Evolutionary conservation across 1,140 invertebrate genomes (phyloP).

Genomic region (Panonychus citri): DNA sequence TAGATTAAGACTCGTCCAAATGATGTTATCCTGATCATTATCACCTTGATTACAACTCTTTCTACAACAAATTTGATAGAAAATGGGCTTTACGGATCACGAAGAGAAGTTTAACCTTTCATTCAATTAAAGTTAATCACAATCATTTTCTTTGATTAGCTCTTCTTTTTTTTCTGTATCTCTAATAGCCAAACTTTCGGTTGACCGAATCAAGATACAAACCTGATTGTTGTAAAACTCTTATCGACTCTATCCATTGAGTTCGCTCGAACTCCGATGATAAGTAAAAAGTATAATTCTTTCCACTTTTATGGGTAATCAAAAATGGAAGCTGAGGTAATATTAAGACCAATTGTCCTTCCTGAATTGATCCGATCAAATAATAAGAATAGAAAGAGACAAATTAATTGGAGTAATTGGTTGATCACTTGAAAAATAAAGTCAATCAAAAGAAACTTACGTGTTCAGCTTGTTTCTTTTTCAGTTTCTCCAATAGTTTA

Average conservation of each 20-base stretch:
- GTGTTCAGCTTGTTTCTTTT: constrained; percentile 63
- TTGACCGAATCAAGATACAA: neutral
- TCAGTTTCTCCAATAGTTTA: constrained; percentile 39
- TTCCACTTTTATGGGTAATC: constrained; percentile 36
- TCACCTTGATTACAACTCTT: no score
- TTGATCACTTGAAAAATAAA: neutral
- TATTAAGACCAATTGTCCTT: constrained; percentile 63
- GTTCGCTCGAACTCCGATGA: constrained; percentile 77
- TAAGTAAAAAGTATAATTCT: constrained; percentile 57
- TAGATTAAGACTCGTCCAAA: no score
- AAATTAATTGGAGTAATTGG: no score
- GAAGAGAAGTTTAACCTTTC: neutral
- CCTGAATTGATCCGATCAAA: constrained; percentile 21
- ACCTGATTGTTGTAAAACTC: constrained; percentile 36
- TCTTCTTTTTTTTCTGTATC: no score
- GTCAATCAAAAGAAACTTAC: constrained; percentile 11
- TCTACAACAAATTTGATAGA: neutral
- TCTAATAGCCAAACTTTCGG: neutral
- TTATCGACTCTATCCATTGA: constrained; percentile 76
- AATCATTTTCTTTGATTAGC: no score
- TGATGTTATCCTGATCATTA: no score
- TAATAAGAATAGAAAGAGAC: constrained; percentile 10
- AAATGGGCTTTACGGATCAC: neutral
- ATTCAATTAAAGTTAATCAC: no score
- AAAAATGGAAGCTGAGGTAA: constrained; percentile 66